Evolutionary conservation across 2,797 vertebrate genomes (phyloP), one percentile per base, ranked within the genome.

Genomic region (Phoxinus dragarum): DNA sequence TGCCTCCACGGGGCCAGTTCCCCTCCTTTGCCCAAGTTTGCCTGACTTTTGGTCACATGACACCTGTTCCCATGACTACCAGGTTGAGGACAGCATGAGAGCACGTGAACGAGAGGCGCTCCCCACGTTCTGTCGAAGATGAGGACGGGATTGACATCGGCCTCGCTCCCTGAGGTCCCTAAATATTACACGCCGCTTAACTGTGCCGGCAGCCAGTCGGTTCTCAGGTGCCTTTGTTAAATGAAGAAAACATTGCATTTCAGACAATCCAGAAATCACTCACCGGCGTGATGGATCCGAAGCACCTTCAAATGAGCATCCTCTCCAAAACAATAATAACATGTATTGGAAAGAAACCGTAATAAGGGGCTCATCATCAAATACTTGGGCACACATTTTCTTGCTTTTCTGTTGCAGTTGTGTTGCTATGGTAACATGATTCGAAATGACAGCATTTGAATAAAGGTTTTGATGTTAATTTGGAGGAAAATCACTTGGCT

Each of bases 51-150:
- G 93, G 93, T 95, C 94, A 95, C 92, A 93, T 95, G 94, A 94
- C 92, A 93, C 91, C 91, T 91, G 95, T 95, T 96, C 93, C 95
- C 94, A 95, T 96, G 95, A 95, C 95, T 95, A 96, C 95, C 93
- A 95, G 94, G 95, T 96, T 94, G 93, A 94, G 93, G 94, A 93
- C 94, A 94, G 94, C 93, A 93, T 90, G 92, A 92, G 94, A 94
- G 92, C 91, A 92, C 92, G 90, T 78, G 49, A 56, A 61, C 5
- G 4, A 86, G 90, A 81, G 91, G 92, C 93, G 92, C 90, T 90
- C 90, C 90, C 79, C 90, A 89, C 86, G 89, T 92, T 91, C 90
- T 90, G 90, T 89, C 89, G 89, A 94, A 92, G 93, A 93, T 86
- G 89, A 91, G 88, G 90, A 90, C 86, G 74, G 76, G 27, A 89